Evolutionary conservation across 2,797 vertebrate species (phyloP), one percentile per base, ranked within the genome.

Genomic region (Nyctalus aviator): DNA sequence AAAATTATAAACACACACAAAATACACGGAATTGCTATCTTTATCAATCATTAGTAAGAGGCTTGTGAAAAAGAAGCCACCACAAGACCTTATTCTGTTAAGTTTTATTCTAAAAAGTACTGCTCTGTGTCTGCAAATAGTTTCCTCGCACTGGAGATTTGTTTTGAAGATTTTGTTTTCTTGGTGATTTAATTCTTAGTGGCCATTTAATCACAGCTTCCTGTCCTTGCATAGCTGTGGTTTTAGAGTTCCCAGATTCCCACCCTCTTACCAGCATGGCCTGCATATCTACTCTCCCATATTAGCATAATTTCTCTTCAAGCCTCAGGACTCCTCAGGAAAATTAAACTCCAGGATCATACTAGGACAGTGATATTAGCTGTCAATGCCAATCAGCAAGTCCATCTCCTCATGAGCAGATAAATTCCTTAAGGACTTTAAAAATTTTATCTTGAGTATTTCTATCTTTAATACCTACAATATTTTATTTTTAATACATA

Each of bases 401-500:
- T 44, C 53, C 69, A n/a, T 62, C 27, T 37, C 78, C 94, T 41
- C 23, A 14, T 5, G 2, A 83, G 46, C 79, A 3, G 21, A 75
- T 23, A 10, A 86, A 79, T 69, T 35, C 64, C 73, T 59, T 55
- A 46, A 93, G 25, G n/a, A 84, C 32, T 91, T 64, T 73, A 11
- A 27, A 86, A 57, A 41, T 17, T 57, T 79, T 35, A 78, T 53
- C 66, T 83, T 88, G n/a, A 84, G 53, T 87, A 73, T 59, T 92
- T 92, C 84, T 83, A 50, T 55, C 50, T 66, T 84, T 73, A 92
- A 78, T 78, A 82, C 15, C 59, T 55, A 46, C n/a, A 78, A 64
- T 87, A 53, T 69, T 84, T 79, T 17, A 81, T 79, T 93, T 71
- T 88, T n/a, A 88, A 66, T 59, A 90, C 15, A 93, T 21, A 72